Evolutionary conservation across 2,797 vertebrate species (phyloP).

Genomic region (Catamblyrhynchus diadema): DNA sequence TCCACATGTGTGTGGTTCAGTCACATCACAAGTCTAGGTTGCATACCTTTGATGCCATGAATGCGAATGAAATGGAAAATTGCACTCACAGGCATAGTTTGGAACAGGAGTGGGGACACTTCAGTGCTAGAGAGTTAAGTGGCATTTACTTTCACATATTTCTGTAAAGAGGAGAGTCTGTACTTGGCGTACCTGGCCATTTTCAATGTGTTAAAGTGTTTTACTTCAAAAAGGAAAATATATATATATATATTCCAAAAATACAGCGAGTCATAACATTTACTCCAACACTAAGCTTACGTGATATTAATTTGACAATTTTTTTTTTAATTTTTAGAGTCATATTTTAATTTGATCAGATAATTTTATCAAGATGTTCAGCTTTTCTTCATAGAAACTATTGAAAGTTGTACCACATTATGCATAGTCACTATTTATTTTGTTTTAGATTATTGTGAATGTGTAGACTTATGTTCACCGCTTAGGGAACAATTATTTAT

Average conservation of each 20-base stretch:
- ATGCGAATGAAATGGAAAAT: constrained; percentile 3
- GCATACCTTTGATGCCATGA: constrained; percentile 46
- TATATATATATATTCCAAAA: constrained; percentile 45
- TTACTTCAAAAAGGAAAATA: constrained; percentile 67
- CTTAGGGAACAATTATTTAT: constrained; percentile 82
- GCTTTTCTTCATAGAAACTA: constrained; percentile 71
- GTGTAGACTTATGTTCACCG: constrained; percentile 74
- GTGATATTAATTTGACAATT: constrained; percentile 73
- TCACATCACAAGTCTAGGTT: constrained; percentile 48
- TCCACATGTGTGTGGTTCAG: constrained; percentile 59
- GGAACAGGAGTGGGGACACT: constrained; percentile 60
- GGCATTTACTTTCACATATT: constrained; percentile 58
- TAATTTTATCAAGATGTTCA: constrained; percentile 69
- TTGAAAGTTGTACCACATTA: constrained; percentile 70
- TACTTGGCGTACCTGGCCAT: neutral
- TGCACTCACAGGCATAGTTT: constrained; percentile 41
- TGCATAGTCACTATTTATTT: constrained; percentile 80
- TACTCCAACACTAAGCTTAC: constrained; percentile 65
- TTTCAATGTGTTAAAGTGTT: constrained; percentile 65
- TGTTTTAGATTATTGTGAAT: constrained; percentile 75
- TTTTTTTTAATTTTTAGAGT: constrained; percentile 40
- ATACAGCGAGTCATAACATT: constrained; percentile 31
- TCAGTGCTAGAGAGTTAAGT: constrained; percentile 40
- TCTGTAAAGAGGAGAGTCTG: constrained; percentile 49
- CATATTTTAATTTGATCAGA: constrained; percentile 71